These are phyloP conservation scores for Cotesia chilonis DNA, from an alignment of 1,140 invertebrate genomes.

Conservation along the genomic window DNA sequence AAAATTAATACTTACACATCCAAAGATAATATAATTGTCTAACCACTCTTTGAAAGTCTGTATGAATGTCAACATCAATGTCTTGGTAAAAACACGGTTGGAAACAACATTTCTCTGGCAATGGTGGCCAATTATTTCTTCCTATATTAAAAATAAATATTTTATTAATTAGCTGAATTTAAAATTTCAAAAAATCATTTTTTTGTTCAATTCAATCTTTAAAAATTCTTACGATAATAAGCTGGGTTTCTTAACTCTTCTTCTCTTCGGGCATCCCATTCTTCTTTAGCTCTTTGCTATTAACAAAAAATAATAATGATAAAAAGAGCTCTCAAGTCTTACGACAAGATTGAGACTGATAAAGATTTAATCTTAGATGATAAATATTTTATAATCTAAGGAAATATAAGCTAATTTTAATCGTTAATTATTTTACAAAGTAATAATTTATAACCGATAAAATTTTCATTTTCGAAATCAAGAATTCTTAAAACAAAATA, in stretches of 20 bases:
- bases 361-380: too few species aligned
- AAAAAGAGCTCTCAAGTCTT: too few species aligned
- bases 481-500: too few species aligned
- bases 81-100: conserved; percentile 99
- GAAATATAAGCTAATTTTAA: too few species aligned
- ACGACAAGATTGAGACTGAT: too few species aligned
- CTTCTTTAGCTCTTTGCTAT: conserved; percentile 75
- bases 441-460: too few species aligned
- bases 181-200: too few species aligned
- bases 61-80: conserved; percentile 98
- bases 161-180: background rate
- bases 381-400: too few species aligned
- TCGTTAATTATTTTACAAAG: too few species aligned
- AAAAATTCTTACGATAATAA: conserved; percentile 68
- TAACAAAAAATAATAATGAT: too few species aligned
- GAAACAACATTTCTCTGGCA: conserved; percentile 90
- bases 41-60: conserved; percentile 96
- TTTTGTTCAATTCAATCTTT: background rate
- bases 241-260: conserved; percentile 83
- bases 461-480: too few species aligned
- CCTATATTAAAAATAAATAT: conserved; percentile 64
- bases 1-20: conserved; percentile 81
- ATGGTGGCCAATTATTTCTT: conserved; percentile 97
- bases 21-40: conserved; percentile 95
- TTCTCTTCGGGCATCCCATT: conserved; percentile 87